phyloP scores from a whole-genome alignment of 2,113 vertebrate genomes.

The Caretta caretta region DNA sequence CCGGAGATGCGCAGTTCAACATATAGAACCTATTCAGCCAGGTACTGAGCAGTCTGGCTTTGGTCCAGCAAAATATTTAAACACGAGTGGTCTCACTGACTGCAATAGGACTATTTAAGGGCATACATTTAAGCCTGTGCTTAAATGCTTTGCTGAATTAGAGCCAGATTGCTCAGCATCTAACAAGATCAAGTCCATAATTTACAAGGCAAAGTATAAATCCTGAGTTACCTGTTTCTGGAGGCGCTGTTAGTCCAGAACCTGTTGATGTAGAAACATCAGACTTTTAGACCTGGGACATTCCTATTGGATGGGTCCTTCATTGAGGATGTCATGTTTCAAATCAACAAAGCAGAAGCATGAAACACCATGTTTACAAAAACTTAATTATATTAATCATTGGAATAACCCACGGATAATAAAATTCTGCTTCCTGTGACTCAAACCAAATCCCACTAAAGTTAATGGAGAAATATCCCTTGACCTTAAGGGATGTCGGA shows the following conservation, averaged over 20 bases:
- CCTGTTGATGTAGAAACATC: fast-evolving
- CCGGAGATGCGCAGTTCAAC: not conserved
- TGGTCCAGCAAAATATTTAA: not conserved
- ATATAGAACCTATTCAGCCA: not conserved
- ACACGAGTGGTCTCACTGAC: not conserved
- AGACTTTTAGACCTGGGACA: not conserved
- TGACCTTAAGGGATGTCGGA: too few relatives aligned
- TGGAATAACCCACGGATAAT: too few relatives aligned
- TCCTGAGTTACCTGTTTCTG: not conserved
- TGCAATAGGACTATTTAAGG: not conserved
- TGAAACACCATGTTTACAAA: too few relatives aligned
- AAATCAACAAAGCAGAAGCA: too few relatives aligned
- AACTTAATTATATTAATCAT: too few relatives aligned
- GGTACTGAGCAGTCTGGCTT: not conserved
- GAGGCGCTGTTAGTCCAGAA: fast-evolving
- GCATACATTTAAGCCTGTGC: not conserved
- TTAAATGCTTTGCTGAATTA: not conserved
- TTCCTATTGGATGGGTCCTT: not conserved
- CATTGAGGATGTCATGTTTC: too few relatives aligned
- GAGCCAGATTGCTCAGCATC: not conserved
- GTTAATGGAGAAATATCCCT: too few relatives aligned
- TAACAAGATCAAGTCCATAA: not conserved
- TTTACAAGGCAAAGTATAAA: fast-evolving
- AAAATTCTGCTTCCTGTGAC: not conserved
- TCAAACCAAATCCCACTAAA: not conserved